Base-by-base conservation (phyloP, 2,113 vertebrate genomes). In the Sebastes schlegelii region DNA sequence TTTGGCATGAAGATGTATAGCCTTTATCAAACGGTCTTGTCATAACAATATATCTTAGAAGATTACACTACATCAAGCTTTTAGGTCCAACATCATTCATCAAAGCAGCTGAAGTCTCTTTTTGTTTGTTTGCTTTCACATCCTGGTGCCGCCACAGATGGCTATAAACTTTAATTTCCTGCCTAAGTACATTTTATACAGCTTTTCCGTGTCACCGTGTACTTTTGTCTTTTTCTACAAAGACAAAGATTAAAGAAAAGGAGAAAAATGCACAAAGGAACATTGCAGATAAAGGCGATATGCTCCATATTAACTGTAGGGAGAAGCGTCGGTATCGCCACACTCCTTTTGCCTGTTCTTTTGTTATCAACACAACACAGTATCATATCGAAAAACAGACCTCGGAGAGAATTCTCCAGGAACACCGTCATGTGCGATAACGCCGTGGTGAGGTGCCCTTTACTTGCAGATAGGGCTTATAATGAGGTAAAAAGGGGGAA, bases 151-250 rank as follows among this genome's bases (percentile, higher is more conserved):
- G 6, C 60, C 64, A 60, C 52, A 79, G 57, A 80, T 6, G 46
- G 68, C 48, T 73, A 54, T 81, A 88, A 80, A 89, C 82, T 86
- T 90, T 85, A 70, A 91, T 94, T 91, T 91, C 84, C 86, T 89
- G 84, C 42, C 60, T 63, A 26, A 86, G 77, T 60, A 82, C 61
- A 68, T 91, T 88, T 71, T 68, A 79, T 77, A 58, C 61, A 34
- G 60, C 62, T 72, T 74, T 46, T 51, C 19, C 65, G 48, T 77
- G 74, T 64, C 81, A 45, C 74, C 0, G 6, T 74, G 65, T 64
- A 80, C 85, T 86, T 88, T 83, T 82, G 77, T 73, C 64, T 85
- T 52, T 26, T 58, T 62, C 72, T 17, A 60, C 68, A 73, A 63
- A 85, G 68, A 52, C 86, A 83, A 84, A 90, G 84, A 85, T 91